These are phyloP conservation scores for Machaerirhynchus nigripectus DNA, from an alignment of 2,113 vertebrate genomes.

Conservation along the genomic window DNA sequence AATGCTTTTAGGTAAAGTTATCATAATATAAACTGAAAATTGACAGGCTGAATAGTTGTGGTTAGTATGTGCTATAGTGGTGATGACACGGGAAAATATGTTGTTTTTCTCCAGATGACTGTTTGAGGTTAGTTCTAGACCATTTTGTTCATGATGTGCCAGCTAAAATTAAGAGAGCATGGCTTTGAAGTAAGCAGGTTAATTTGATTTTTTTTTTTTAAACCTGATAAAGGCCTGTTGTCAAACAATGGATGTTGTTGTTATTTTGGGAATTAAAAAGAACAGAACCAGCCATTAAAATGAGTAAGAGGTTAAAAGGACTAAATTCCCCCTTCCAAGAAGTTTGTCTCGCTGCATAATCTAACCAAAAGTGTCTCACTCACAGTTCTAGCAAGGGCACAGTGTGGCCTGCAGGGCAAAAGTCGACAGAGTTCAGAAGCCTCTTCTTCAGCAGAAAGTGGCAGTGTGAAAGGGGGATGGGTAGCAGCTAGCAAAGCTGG, in stretches of 20 bases:
- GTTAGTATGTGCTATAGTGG: conserved; percentile 34
- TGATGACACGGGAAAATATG: conserved; percentile 34
- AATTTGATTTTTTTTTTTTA: not conserved
- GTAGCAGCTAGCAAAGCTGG: not conserved
- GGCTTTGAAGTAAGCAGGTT: conserved; percentile 47
- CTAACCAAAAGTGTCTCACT: not conserved
- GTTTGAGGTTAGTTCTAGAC: conserved; percentile 40
- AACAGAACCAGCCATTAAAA: not conserved
- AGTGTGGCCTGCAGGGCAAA: not conserved
- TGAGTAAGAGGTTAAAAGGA: not conserved
- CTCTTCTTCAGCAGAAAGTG: not conserved
- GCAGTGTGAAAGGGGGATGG: not conserved
- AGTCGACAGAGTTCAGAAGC: not conserved
- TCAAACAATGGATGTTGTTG: not conserved
- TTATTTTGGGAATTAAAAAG: not conserved
- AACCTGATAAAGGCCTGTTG: not conserved
- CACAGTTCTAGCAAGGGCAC: not conserved
- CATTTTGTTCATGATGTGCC: conserved; percentile 28
- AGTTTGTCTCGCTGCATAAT: not conserved
- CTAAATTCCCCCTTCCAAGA: not conserved
- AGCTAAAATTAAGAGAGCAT: not conserved
- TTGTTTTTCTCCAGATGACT: conserved; percentile 41
- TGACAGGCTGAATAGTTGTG: conserved; percentile 46
- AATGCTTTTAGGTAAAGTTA: conserved; percentile 62
- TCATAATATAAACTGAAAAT: conserved; percentile 46